Evolutionary conservation across 2,888 invertebrate genomes (phyloP).

Genomic region (Chalcosyrphus nemorum): DNA sequence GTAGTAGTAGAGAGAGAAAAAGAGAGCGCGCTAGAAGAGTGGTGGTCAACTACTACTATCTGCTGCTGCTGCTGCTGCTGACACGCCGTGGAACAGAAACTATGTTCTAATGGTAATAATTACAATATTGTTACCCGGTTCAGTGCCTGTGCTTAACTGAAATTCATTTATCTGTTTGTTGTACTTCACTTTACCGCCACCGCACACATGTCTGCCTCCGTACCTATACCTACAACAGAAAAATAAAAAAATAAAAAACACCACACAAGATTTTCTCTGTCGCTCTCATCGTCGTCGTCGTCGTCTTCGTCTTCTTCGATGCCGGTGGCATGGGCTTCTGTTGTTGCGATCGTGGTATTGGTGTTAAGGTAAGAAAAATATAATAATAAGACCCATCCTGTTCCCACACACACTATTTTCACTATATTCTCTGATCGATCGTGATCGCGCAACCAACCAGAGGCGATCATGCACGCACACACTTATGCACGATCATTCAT

Average conservation of each 20-base stretch:
- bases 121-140: conserved; percentile 81
- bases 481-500: conserved; percentile 21
- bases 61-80: no score
- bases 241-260: no score
- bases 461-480: conserved; percentile 45
- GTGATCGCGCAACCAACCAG: conserved; percentile 53
- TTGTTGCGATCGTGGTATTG: conserved; percentile 51
- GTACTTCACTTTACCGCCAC: conserved; percentile 75
- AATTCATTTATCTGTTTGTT: conserved; percentile 80
- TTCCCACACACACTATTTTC: conserved; percentile 43
- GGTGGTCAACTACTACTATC: conserved; percentile 51
- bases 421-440: conserved; percentile 29
- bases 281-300: conserved; percentile 45
- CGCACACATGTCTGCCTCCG: conserved; percentile 70
- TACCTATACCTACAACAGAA: conserved; percentile 52
- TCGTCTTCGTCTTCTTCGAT: conserved; percentile 39
- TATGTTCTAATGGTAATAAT: conserved; percentile 69
- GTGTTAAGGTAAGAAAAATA: conserved; percentile 60
- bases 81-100: conserved; percentile 71
- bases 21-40: conserved; percentile 51
- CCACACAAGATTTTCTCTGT: conserved; percentile 73
- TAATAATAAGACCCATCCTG: conserved; percentile 49
- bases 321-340: conserved; percentile 25
- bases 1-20: conserved; percentile 43
- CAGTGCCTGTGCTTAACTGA: conserved; percentile 82